phyloP scores from a whole-genome alignment of 2,888 invertebrate species.

The Trachelus tabidus region DNA sequence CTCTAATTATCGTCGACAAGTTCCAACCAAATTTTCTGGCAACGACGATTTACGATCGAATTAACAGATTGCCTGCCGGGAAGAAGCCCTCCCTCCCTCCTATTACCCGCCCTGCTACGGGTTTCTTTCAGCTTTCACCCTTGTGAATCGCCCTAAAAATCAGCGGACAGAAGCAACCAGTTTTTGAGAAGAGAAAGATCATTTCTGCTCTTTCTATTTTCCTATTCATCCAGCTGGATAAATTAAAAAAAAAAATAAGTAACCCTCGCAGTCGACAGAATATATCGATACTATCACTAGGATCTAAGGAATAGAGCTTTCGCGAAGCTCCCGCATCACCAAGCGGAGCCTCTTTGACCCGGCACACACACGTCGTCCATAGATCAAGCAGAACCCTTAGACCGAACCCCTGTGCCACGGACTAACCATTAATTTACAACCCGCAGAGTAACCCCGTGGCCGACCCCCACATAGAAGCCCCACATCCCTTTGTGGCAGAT shows the following conservation, averaged over 20 bases:
- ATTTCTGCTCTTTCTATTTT: no score
- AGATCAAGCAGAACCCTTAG: slow-evolving; percentile 62
- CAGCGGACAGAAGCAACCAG: no score
- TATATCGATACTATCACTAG: slow-evolving; percentile 24
- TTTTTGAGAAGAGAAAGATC: no score
- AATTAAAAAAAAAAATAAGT: no score
- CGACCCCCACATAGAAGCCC: slow-evolving; percentile 42
- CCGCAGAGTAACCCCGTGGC: slow-evolving; percentile 56
- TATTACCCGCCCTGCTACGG: slow-evolving; percentile 14
- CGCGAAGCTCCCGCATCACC: slow-evolving; percentile 43
- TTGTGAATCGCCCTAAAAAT: no score
- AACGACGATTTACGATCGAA: slow-evolving; percentile 62
- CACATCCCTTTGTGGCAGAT: slow-evolving; percentile 57
- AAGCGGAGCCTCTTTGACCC: slow-evolving; percentile 52
- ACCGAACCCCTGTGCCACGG: slow-evolving; percentile 51
- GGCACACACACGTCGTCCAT: slow-evolving; percentile 56
- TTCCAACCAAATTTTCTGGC: slow-evolving; percentile 57
- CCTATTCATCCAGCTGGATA: no score
- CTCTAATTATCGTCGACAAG: slow-evolving; percentile 56
- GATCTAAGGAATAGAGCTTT: slow-evolving; percentile 34
- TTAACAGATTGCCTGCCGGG: slow-evolving; percentile 52
- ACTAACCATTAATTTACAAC: slow-evolving; percentile 65
- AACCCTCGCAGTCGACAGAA: no score
- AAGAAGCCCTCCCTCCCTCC: slow-evolving; percentile 11
- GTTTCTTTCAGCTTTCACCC: slow-evolving; percentile 6